These are phyloP conservation scores for Eristalis tenax DNA, from an alignment of 2,888 invertebrate genomes.

Conservation along the genomic window DNA sequence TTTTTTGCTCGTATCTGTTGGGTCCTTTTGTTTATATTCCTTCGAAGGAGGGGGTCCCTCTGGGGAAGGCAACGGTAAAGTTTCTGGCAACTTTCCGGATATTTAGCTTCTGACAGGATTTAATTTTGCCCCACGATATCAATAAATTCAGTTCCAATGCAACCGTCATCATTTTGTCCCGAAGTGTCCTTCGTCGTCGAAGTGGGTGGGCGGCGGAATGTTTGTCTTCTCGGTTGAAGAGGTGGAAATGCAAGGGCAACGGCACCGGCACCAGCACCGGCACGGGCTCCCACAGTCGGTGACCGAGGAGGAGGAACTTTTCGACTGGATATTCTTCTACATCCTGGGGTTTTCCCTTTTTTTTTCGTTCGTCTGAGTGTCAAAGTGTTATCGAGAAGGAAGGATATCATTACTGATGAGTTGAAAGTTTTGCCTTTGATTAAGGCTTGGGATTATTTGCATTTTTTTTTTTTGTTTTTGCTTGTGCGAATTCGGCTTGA, in stretches of 20 bases:
- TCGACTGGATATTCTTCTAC: slow-evolving; percentile 25
- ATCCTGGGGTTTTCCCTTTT: slow-evolving; percentile 21
- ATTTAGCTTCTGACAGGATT: slow-evolving; percentile 72
- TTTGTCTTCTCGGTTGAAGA: slow-evolving; percentile 4
- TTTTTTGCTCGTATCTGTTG: slow-evolving; percentile 17
- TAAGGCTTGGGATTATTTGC: slow-evolving; percentile 22
- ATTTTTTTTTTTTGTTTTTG: background rate
- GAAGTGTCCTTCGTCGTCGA: background rate
- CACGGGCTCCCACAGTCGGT: background rate
- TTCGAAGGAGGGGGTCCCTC: slow-evolving; percentile 6
- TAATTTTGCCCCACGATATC: slow-evolving; percentile 70
- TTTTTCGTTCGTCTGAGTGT: slow-evolving; percentile 42
- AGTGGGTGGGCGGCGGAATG: slow-evolving; percentile 11
- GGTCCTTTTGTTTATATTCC: slow-evolving; percentile 63
- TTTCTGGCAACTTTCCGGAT: slow-evolving; percentile 70
- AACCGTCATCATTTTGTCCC: slow-evolving; percentile 68
- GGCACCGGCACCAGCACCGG: background rate
- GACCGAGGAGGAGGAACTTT: slow-evolving; percentile 53
- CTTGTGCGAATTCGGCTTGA: background rate
- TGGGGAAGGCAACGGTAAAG: slow-evolving; percentile 51
- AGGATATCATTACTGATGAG: slow-evolving; percentile 65
- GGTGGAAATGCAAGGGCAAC: background rate
- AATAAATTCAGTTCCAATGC: slow-evolving; percentile 70
- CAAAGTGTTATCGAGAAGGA: slow-evolving; percentile 66
- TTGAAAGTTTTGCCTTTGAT: slow-evolving; percentile 41